Conservation (phyloP, 1,140 invertebrate species). For the Apis florea region DNA sequence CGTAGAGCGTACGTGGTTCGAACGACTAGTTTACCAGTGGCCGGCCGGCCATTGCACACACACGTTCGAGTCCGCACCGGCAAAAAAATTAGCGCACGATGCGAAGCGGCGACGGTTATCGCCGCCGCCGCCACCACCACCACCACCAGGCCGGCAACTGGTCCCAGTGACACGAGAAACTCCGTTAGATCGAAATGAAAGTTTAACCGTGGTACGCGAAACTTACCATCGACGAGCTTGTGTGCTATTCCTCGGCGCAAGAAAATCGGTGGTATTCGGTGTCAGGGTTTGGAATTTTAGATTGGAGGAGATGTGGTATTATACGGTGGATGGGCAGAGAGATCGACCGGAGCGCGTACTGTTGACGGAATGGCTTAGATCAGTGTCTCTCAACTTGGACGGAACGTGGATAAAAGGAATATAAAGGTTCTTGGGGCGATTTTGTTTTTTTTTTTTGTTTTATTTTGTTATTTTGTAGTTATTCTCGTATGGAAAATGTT, state of each 20-base stretch:
- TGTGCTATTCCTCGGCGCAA: no score
- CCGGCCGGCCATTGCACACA: not conserved
- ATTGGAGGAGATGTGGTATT: no score
- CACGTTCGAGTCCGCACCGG: not conserved
- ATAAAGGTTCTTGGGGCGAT: no score
- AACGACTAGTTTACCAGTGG: conserved; percentile 47
- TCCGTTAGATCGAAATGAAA: conserved; percentile 51
- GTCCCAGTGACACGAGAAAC: conserved; percentile 42
- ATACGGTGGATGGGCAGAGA: not conserved
- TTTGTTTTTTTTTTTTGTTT: no score
- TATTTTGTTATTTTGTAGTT: no score
- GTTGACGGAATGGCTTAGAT: no score
- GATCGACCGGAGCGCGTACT: no score
- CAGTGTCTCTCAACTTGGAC: no score
- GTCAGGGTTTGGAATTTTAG: not conserved
- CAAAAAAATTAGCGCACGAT: conserved; percentile 37
- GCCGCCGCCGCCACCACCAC: not conserved
- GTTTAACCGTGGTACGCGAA: conserved; percentile 13
- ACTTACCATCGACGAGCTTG: no score
- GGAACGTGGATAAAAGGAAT: no score
- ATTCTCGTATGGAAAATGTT: no score
- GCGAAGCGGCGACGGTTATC: not conserved
- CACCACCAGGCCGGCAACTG: conserved; percentile 8
- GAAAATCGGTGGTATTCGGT: conserved; percentile 3
- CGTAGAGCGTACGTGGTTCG: conserved; percentile 19